Evolutionary conservation across 2,888 invertebrate species (phyloP), one percentile per base, ranked within the genome.

Genomic region (Hypercompe scribonia): DNA sequence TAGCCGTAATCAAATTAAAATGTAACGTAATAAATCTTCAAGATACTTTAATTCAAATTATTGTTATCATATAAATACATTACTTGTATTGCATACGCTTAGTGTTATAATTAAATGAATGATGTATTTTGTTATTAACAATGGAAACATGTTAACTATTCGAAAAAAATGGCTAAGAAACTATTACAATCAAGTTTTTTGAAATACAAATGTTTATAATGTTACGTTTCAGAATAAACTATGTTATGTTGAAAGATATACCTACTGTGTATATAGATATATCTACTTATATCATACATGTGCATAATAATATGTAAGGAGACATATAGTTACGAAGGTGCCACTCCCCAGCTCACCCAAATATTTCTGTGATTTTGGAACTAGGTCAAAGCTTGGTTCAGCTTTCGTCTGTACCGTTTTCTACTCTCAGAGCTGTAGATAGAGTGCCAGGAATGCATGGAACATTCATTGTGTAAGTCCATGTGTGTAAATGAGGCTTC

Each of bases 281-380:
- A 13, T 2, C n/a, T 70, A 76, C 68, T 69, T 67, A 66, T 65
- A 70, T 73, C 75, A 71, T 71, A 77, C 73, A 74, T 81, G 76
- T 75, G 73, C 73, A 66, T 74, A 81, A 70, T 74, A 80, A 78
- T 68, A 83, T 77, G 84, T 78, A 83, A 84, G 81, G 82, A 86
- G 84, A 87, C 86, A 87, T 88, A 87, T 89, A 88, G 89, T 89
- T 88, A 88, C 86, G 87, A 87, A 89, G 86, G 88, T 87, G 92
- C 91, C 92, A 91, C 92, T 92, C 92, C 93, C 91, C 88, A 85
- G 78, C 87, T 87, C 84, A 88, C 88, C 90, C 86, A 91, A 92
- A 92, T 91, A 92, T 92, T 91, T 88, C 90, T 91, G 87, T 85
- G 85, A 84, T 86, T 86, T 85, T 70, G 81, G 85, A 93, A 92